Percentiles rank a stretch among this genome's conserved stretches.
These are phyloP conservation scores for Gambelia wislizenii DNA, from an alignment of 2,797 vertebrate genomes.

Conservation along the genomic window DNA sequence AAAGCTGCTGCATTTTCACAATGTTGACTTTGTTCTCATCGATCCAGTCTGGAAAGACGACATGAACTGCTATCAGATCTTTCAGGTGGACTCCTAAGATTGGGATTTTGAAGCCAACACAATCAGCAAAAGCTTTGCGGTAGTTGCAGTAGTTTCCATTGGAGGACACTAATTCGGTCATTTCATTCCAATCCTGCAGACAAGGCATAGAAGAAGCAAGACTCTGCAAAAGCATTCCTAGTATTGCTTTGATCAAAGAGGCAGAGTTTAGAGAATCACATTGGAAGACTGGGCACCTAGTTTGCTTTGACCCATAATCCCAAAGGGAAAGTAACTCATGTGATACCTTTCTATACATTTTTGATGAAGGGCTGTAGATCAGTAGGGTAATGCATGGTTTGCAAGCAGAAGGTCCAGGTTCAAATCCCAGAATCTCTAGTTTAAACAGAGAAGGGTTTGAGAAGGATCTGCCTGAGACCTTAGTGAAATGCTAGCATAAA, in stretches of 20 bases:
- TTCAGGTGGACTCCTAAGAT: conserved; percentile 97
- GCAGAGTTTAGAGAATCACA: background rate
- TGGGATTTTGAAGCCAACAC: conserved; percentile 93
- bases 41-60: conserved; percentile 93
- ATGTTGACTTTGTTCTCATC: conserved; percentile 92
- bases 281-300: background rate
- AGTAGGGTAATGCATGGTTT: background rate
- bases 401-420: background rate
- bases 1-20: conserved; percentile 98
- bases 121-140: conserved; percentile 92
- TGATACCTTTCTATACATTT: background rate
- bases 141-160: conserved; percentile 96
- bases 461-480: background rate
- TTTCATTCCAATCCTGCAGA: conserved; percentile 93
- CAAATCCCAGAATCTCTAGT: background rate
- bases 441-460: background rate
- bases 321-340: conserved; percentile 22
- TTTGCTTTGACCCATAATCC: conserved; percentile 38
- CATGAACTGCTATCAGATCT: conserved; percentile 96
- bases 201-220: conserved; percentile 65
- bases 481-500: background rate
- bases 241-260: conserved; percentile 50
- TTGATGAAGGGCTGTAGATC: background rate
- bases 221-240: conserved; percentile 61
- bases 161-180: conserved; percentile 96